phyloP scores from a whole-genome alignment of 2,113 vertebrate species.

The Thamnophis sirtalis region DNA sequence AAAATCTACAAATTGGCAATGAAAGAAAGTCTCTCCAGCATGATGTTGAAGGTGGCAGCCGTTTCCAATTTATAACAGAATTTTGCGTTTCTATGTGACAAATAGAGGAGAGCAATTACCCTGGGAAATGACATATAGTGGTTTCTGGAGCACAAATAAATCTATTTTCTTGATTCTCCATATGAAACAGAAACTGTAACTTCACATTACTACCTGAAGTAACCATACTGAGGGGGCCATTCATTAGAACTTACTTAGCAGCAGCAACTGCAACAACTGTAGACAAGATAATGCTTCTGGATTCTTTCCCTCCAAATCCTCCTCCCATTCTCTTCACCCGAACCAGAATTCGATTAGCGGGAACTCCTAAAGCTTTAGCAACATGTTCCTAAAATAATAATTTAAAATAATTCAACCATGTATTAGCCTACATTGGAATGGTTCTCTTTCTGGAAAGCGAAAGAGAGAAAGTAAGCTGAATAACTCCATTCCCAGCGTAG shows the following conservation, averaged over 20 bases:
- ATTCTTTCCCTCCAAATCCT: constrained; percentile 96
- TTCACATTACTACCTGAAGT: neutral
- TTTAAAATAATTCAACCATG: neutral
- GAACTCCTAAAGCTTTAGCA: constrained; percentile 82
- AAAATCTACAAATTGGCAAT: neutral
- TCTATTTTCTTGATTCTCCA: neutral
- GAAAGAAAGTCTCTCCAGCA: neutral
- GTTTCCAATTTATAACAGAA: neutral
- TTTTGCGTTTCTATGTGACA: neutral
- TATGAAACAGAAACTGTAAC: neutral
- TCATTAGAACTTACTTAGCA: constrained; percentile 74
- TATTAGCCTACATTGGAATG: neutral
- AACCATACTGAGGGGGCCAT: neutral
- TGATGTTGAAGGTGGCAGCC: neutral
- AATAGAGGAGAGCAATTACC: neutral
- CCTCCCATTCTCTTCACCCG: constrained; percentile 94
- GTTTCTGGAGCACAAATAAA: neutral
- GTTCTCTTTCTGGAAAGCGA: neutral
- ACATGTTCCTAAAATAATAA: constrained; percentile 59
- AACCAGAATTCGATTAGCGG: constrained; percentile 80
- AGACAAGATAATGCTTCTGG: constrained; percentile 75
- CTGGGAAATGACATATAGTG: neutral
- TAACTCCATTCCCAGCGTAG: neutral
- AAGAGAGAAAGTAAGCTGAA: neutral
- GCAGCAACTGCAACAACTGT: constrained; percentile 87